Base-by-base conservation (phyloP, 2,888 invertebrate genomes). In the Embidobia sp. region DNA sequence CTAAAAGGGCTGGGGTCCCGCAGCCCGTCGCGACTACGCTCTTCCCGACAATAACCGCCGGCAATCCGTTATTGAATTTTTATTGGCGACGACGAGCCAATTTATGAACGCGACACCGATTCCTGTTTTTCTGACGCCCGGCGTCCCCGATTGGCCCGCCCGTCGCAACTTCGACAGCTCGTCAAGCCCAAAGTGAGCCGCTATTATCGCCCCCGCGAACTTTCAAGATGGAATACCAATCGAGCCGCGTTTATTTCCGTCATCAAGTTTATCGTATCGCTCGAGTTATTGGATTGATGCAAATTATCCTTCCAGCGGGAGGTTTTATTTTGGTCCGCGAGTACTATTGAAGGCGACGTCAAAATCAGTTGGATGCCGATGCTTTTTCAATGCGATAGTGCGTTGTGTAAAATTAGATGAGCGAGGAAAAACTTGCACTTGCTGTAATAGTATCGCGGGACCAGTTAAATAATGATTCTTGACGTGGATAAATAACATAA, bases 11-110 rank as follows among this genome's bases (percentile, higher is more conserved):
- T 61, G 26, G 59, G 46, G 51, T 51, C 67, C 55, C 72, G 74
- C 64, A 64, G 31, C 74, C 53, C 72, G 72, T 57, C 67, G 63
- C 66, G 53, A 6, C n/a, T n/a, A 77, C 67, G 27, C 55, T 79
- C 79, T 84, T 83, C 82, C 83, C 80, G 83, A 85, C 85, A 84
- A 85, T 85, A 80, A 83, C 84, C 81, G 82, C 74, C 78, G 80
- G 79, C 80, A 69, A 77, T 81, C 79, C 82, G 85, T 86, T 86
- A 86, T 86, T 86, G 85, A 85, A 86, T 84, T 86, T 86, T 86
- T 85, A 86, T 86, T 86, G 84, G 83, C 81, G 82, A 78, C 83
- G 80, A 81, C 83, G 78, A 84, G 75, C 63, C 85, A 85, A 85
- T 85, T 84, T 86, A 82, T 83, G 80, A 82, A 82, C 81, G 81